A percentile compares a stretch with the other conserved stretches of the same genome.
phyloP scores from a whole-genome alignment of 2,113 vertebrate species.

The Microcebus murinus region DNA sequence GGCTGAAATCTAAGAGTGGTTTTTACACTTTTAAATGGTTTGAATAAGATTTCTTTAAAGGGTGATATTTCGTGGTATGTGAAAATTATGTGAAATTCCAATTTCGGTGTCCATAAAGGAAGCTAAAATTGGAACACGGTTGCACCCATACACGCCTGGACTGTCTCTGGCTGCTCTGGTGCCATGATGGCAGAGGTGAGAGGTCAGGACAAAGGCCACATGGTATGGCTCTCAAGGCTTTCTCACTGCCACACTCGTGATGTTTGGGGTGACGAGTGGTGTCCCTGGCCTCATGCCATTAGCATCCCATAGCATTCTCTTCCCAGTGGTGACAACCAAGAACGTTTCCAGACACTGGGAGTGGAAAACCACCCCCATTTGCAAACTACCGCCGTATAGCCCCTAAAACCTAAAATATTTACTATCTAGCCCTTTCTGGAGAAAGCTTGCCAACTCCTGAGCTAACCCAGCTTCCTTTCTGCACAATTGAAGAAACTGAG shows the following conservation, averaged over 20 bases:
- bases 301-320: accelerated
- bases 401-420: neutral
- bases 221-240: neutral
- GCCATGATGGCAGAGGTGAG: accelerated
- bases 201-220: accelerated
- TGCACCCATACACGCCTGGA: accelerated
- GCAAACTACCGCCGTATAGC: neutral
- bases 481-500: neutral
- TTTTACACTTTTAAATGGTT: neutral
- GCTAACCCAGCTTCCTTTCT: neutral
- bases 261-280: accelerated
- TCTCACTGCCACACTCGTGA: accelerated
- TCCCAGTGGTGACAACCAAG: neutral
- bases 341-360: neutral
- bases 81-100: neutral
- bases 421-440: neutral
- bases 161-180: accelerated
- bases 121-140: neutral
- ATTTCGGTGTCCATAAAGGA: neutral
- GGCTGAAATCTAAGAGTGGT: neutral
- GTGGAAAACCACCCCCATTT: neutral
- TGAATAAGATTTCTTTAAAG: neutral
- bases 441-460: neutral
- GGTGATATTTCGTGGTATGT: neutral
- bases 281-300: neutral